Base-by-base conservation (phyloP, 2,888 invertebrate genomes). In the Polietes domitor region DNA sequence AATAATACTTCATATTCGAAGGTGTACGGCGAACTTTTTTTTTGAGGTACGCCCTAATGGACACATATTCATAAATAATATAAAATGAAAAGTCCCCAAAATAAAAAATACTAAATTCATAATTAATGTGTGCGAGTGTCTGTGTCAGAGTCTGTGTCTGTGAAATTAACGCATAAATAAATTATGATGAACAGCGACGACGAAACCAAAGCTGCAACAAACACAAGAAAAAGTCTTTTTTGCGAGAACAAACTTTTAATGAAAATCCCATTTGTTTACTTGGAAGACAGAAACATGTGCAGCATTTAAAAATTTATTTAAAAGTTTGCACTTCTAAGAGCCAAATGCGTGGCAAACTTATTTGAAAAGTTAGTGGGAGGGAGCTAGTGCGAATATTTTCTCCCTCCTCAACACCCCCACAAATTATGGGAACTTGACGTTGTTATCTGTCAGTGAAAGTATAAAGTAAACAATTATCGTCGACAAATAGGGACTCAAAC, bases 211-310 rank as follows among this genome's bases (percentile, higher is more conserved):
- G 61, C 32, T 61, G 28, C 3, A 61, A 61, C 61, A 61, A 61
- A 61, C 61, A 61, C 28, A n/a, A n/a, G n/a, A n/a, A n/a, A n/a
- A n/a, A n/a, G n/a, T n/a, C n/a, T 61, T 61, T 32, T 61, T 61
- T 61, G 28, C 28, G n/a, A 28, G n/a, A 61, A 61, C 28, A 61
- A 61, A 61, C 28, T 61, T 61, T 61, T 61, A 55, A 55, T 55
- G 55, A 55, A 55, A 55, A 55, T 55, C 55, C 12, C 55, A 55
- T 55, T 55, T 55, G 55, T 55, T 55, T 55, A 55, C 55, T 55
- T 55, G 19, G 21, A 9, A 55, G 55, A 55, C 21, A 12, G 24
- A 55, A 55, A 3, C 55, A 21, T 21, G 21, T 55, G 55, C 55
- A 55, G 21, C 55, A 5, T 55, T 55, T 55, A 55, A 55, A n/a